These are phyloP conservation scores for Ictalurus punctatus DNA, from an alignment of 2,113 vertebrate species.

Conservation along the genomic window DNA sequence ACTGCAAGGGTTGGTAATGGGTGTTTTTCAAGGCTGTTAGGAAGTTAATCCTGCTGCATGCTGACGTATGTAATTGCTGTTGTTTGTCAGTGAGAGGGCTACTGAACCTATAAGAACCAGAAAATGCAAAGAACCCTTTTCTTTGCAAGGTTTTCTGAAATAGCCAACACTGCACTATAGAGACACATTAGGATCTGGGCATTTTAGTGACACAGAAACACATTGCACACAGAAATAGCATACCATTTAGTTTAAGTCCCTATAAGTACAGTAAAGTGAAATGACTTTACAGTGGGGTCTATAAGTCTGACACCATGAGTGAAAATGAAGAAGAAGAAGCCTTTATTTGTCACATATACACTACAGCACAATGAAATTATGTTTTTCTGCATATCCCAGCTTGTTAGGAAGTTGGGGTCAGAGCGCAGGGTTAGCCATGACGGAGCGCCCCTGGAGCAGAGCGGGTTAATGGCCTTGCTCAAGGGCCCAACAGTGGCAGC, in stretches of 20 bases:
- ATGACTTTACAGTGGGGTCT: neutral
- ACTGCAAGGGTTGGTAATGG: slow-evolving; percentile 26
- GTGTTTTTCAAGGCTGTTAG: slow-evolving; percentile 41
- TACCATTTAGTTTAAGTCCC: neutral
- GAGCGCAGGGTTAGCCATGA: too few relatives aligned
- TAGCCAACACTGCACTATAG: neutral
- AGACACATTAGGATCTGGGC: neutral
- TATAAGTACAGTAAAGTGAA: neutral
- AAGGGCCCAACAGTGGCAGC: too few relatives aligned
- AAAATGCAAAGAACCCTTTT: neutral
- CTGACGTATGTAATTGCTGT: slow-evolving; percentile 41
- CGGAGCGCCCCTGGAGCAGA: too few relatives aligned
- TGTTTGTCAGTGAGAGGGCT: slow-evolving; percentile 15
- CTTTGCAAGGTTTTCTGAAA: neutral
- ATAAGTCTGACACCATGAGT: neutral
- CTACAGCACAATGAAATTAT: too few relatives aligned
- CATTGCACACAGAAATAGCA: neutral
- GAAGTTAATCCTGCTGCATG: slow-evolving; percentile 39
- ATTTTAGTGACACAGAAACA: neutral
- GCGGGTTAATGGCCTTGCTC: too few relatives aligned
- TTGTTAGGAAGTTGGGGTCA: too few relatives aligned
- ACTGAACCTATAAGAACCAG: neutral
- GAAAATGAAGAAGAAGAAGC: neutral
- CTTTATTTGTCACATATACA: too few relatives aligned
- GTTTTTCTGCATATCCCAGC: too few relatives aligned